Percentiles rank a stretch among this genome's conserved stretches.
phyloP scores from a whole-genome alignment of 2,797 vertebrate species.

The Buceros bicornis region DNA sequence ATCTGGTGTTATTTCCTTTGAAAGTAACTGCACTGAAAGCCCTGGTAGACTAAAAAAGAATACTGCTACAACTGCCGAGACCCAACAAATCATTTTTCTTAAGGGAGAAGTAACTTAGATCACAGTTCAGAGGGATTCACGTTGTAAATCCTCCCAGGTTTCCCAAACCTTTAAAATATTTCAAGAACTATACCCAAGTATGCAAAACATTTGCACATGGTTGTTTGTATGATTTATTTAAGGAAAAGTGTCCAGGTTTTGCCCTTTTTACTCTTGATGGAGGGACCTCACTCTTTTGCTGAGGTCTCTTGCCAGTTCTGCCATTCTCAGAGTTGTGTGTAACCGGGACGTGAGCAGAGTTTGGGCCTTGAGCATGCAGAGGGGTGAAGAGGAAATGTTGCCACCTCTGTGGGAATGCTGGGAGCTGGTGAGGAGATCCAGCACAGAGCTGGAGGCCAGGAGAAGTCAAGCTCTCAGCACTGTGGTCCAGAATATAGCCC shows the following conservation, averaged over 20 bases:
- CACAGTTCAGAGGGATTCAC: conserved; percentile 31
- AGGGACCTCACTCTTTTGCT: not conserved
- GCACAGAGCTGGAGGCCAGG: not conserved
- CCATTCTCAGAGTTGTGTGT: not conserved
- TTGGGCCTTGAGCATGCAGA: not conserved
- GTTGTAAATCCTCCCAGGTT: conserved; percentile 24
- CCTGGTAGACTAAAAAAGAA: conserved; percentile 51
- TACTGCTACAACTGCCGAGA: conserved; percentile 27
- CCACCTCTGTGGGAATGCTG: not conserved
- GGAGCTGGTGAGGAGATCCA: not conserved
- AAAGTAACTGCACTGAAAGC: conserved; percentile 4
- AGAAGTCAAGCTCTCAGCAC: not conserved
- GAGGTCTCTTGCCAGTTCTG: not conserved
- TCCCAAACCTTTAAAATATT: conserved; percentile 36
- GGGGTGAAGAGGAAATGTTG: not conserved
- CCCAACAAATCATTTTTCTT: conserved; percentile 26
- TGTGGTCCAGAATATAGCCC: rapidly evolving
- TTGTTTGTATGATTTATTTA: not conserved
- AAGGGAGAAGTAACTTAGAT: conserved; percentile 29
- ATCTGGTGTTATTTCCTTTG: conserved; percentile 65
- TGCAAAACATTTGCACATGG: conserved; percentile 26
- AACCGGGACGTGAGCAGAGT: not conserved
- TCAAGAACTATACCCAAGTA: not conserved
- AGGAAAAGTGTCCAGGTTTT: not conserved
- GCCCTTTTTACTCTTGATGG: not conserved